Evolutionary conservation across 2,113 vertebrate genomes (phyloP).

Genomic region (Castor canadensis): DNA sequence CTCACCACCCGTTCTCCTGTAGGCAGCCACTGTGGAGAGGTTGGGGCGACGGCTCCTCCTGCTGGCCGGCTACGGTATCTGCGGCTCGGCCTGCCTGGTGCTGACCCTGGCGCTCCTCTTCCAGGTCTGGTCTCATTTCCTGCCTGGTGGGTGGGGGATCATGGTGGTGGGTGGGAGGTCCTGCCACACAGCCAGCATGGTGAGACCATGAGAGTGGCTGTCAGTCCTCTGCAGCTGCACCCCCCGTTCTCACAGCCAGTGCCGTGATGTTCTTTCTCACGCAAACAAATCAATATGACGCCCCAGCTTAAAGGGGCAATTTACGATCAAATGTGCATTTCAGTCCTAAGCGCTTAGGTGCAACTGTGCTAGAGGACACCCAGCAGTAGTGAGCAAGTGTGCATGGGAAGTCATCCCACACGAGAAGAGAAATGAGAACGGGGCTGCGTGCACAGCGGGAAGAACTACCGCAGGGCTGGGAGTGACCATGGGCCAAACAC

Average conservation of each 20-base stretch:
- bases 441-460: fast-evolving
- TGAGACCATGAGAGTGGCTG: fast-evolving
- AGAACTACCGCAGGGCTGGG: no score
- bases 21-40: slow-evolving; percentile 86
- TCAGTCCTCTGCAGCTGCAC: neutral
- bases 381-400: fast-evolving
- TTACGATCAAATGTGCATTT: no score
- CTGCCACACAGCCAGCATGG: fast-evolving
- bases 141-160: fast-evolving
- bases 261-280: no score
- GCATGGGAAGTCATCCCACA: neutral
- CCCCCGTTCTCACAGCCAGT: neutral
- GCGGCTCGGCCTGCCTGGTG: slow-evolving; percentile 84
- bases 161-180: no score
- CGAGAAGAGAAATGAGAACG: no score
- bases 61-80: slow-evolving; percentile 86
- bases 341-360: no score
- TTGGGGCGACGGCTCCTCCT: slow-evolving; percentile 85
- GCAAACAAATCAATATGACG: neutral
- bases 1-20: neutral
- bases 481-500: no score
- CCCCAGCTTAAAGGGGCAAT: neutral
- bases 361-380: neutral
- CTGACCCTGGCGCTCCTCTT: slow-evolving; percentile 85
- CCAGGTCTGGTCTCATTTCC: slow-evolving; percentile 81